phyloP scores from a whole-genome alignment of 2,888 invertebrate genomes.

The Abrostola triplasia region DNA sequence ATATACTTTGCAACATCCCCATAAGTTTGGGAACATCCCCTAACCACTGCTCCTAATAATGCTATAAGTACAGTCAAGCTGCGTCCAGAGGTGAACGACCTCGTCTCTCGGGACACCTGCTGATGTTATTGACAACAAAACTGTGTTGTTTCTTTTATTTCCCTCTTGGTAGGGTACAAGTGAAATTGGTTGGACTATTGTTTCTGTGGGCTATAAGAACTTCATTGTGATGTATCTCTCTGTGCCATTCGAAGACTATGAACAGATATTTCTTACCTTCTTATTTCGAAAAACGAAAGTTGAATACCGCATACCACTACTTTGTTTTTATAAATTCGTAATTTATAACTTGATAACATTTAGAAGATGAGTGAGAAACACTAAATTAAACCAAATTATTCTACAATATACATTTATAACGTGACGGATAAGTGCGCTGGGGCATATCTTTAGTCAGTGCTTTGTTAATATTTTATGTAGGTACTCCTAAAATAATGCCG shows the following conservation, averaged over 20 bases:
- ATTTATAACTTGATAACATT: too few relatives aligned
- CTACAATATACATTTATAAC: too few relatives aligned
- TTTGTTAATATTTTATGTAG: background rate
- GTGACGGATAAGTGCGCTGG: too few relatives aligned
- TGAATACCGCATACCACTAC: too few relatives aligned
- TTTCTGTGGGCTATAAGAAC: constrained; percentile 17
- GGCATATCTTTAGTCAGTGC: background rate
- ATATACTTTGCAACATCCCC: constrained; percentile 56
- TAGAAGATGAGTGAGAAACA: too few relatives aligned
- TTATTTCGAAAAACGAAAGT: too few relatives aligned
- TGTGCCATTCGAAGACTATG: too few relatives aligned
- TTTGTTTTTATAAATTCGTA: too few relatives aligned
- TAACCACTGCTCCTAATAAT: constrained; percentile 63
- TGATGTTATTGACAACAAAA: constrained; percentile 85
- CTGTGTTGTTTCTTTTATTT: constrained; percentile 82
- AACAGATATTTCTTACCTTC: too few relatives aligned
- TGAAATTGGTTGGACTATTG: constrained; percentile 55
- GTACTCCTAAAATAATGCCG: background rate
- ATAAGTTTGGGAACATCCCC: constrained; percentile 54
- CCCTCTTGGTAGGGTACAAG: constrained; percentile 63
- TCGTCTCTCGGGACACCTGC: constrained; percentile 81
- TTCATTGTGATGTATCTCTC: constrained; percentile 21
- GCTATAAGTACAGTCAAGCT: constrained; percentile 64
- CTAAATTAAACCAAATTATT: too few relatives aligned
- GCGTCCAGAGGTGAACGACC: constrained; percentile 76